Evolutionary conservation across 2,797 vertebrate genomes (phyloP).

Genomic region (Oreochromis grahami): DNA sequence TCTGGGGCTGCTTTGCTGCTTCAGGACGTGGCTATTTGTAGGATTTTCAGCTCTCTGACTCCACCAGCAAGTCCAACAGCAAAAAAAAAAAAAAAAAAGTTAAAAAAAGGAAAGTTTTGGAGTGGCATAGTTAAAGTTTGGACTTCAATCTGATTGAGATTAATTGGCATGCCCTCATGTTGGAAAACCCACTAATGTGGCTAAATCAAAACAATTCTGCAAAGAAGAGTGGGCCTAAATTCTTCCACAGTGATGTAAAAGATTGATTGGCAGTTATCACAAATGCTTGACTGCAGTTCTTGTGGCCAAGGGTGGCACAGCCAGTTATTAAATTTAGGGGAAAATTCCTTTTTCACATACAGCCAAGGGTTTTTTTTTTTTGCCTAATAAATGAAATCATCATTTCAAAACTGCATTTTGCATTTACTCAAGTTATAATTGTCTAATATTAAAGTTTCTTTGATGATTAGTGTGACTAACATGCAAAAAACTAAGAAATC

Average conservation of each 20-base stretch:
- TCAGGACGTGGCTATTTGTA: background rate
- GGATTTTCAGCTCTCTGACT: background rate
- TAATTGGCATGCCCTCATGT: background rate
- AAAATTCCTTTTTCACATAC: background rate
- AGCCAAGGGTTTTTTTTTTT: rapidly evolving
- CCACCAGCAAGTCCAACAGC: background rate
- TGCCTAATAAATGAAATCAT: background rate
- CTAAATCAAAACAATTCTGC: background rate
- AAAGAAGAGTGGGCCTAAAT: background rate
- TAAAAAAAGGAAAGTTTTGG: background rate
- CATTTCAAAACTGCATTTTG: background rate
- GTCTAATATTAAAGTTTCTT: background rate
- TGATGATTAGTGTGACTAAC: background rate
- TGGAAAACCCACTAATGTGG: background rate
- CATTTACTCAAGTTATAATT: background rate
- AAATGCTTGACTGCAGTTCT: background rate
- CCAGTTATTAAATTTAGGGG: background rate
- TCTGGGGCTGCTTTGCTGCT: background rate
- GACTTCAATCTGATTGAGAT: background rate
- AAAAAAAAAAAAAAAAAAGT: background rate
- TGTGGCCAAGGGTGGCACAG: background rate
- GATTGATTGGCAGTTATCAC: background rate
- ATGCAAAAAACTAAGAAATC: background rate
- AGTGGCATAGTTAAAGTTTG: background rate
- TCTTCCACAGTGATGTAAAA: background rate